Percentiles rank a stretch among this genome's conserved stretches.
These are phyloP conservation scores for Pocillopora damicornis DNA, from an alignment of 64 coral and sea anemone species.

Conservation along the genomic window DNA sequence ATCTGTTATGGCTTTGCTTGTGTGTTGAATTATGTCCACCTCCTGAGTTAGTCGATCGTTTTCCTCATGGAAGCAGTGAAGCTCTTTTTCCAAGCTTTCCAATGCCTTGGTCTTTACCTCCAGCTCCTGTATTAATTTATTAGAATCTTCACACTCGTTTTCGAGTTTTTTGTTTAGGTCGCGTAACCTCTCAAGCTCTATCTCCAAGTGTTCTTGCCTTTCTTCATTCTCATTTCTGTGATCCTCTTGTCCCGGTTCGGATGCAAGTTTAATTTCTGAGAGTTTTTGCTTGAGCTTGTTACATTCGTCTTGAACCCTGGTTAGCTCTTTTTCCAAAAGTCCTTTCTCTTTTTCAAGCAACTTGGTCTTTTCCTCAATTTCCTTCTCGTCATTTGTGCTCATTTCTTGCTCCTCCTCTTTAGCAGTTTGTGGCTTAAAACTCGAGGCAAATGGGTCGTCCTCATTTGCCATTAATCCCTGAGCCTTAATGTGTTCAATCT, in stretches of 20 bases:
- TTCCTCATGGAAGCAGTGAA: slow-evolving; percentile 38
- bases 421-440: not conserved
- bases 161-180: slow-evolving; percentile 41
- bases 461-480: not conserved
- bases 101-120: slow-evolving; percentile 45
- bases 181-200: slow-evolving; percentile 25
- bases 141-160: slow-evolving; percentile 47
- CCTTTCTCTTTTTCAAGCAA: slow-evolving; percentile 24
- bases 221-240: slow-evolving; percentile 50
- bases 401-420: not conserved
- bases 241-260: slow-evolving; percentile 40
- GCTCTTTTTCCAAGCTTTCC: slow-evolving; percentile 25
- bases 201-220: slow-evolving; percentile 29
- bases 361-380: slow-evolving; percentile 30
- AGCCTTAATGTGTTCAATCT: not conserved
- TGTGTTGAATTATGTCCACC: slow-evolving; percentile 35
- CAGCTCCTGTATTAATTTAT: slow-evolving; percentile 42
- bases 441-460: not conserved
- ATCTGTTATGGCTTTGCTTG: slow-evolving; percentile 35
- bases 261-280: slow-evolving; percentile 19
- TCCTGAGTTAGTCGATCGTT: slow-evolving; percentile 33
- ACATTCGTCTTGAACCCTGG: slow-evolving; percentile 27
- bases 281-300: slow-evolving; percentile 39
- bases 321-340: slow-evolving; percentile 33
- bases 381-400: slow-evolving; percentile 1